Percentiles rank a stretch among this genome's conserved stretches.
phyloP scores from a whole-genome alignment of 2,888 invertebrate genomes.

The Heteromurus nitidus region DNA sequence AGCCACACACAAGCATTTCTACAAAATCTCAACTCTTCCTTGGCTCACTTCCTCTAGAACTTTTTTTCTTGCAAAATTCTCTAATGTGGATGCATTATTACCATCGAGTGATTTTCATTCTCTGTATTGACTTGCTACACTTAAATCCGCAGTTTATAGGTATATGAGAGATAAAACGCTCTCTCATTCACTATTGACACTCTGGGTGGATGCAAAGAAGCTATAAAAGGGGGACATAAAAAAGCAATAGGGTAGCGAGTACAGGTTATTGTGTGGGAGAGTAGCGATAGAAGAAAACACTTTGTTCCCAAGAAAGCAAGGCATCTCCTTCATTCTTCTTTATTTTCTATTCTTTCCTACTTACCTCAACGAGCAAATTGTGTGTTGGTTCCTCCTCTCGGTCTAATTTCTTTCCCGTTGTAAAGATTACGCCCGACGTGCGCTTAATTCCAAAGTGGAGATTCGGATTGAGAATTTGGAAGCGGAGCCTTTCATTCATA shows the following conservation, averaged over 20 bases:
- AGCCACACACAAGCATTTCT: too few species aligned
- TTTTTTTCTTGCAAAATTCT: not conserved
- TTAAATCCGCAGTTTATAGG: too few species aligned
- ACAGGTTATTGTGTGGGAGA: too few species aligned
- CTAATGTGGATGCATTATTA: conserved; percentile 48
- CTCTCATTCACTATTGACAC: conserved; percentile 46
- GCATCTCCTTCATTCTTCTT: not conserved
- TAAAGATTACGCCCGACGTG: conserved; percentile 93
- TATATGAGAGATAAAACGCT: too few species aligned
- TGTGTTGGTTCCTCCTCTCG: conserved; percentile 88
- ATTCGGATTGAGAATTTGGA: conserved; percentile 90
- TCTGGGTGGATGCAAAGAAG: not conserved
- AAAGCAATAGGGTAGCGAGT: not conserved
- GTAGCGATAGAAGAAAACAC: too few species aligned
- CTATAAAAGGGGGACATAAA: not conserved
- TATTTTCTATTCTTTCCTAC: conserved; percentile 63
- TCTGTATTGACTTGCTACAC: too few species aligned
- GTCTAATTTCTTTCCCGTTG: conserved; percentile 89
- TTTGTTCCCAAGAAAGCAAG: not conserved
- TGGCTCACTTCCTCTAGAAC: conserved; percentile 8
- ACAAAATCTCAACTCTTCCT: conserved; percentile 24
- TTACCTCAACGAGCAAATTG: conserved; percentile 88
- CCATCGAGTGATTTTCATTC: conserved; percentile 48
- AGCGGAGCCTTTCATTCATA: conserved; percentile 91
- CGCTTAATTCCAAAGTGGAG: conserved; percentile 89